Conservation (phyloP, 2,888 invertebrate genomes). For the Bibio marci region DNA sequence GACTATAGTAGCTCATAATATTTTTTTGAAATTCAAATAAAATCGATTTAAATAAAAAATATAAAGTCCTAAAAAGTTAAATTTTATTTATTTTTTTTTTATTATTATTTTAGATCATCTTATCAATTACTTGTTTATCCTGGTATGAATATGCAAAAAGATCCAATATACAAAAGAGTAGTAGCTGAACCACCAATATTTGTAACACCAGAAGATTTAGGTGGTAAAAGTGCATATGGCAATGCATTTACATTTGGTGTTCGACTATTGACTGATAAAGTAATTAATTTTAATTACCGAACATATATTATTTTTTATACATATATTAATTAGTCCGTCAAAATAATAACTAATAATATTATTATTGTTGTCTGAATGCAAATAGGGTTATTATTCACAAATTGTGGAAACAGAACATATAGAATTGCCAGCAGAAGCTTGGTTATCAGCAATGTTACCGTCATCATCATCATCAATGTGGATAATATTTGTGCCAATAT, state of each 20-base stretch:
- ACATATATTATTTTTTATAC: not conserved
- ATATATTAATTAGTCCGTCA: not conserved
- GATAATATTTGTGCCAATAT: constrained; percentile 37
- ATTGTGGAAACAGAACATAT: constrained; percentile 15
- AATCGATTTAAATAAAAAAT: too few relatives aligned
- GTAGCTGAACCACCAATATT: constrained; percentile 33
- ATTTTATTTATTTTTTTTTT: not conserved
- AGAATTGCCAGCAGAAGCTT: constrained; percentile 13
- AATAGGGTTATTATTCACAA: constrained; percentile 14
- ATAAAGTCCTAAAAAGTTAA: too few relatives aligned
- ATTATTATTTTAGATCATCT: too few relatives aligned
- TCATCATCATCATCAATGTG: constrained; percentile 16
- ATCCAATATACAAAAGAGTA: constrained; percentile 25
- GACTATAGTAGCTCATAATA: too few relatives aligned
- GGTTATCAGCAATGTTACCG: constrained; percentile 10
- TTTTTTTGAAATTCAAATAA: too few relatives aligned
- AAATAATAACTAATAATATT: not conserved
- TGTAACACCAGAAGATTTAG: constrained; percentile 19
- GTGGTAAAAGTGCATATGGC: constrained; percentile 32
- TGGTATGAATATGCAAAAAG: constrained; percentile 26
- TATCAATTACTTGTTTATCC: constrained; percentile 51
- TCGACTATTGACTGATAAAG: constrained; percentile 35
- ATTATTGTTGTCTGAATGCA: not conserved
- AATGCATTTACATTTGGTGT: constrained; percentile 42
- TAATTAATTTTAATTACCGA: constrained; percentile 1